Evolutionary conservation across 2,113 vertebrate species (phyloP), one percentile per base, ranked within the genome.

Genomic region (Galbula dea): DNA sequence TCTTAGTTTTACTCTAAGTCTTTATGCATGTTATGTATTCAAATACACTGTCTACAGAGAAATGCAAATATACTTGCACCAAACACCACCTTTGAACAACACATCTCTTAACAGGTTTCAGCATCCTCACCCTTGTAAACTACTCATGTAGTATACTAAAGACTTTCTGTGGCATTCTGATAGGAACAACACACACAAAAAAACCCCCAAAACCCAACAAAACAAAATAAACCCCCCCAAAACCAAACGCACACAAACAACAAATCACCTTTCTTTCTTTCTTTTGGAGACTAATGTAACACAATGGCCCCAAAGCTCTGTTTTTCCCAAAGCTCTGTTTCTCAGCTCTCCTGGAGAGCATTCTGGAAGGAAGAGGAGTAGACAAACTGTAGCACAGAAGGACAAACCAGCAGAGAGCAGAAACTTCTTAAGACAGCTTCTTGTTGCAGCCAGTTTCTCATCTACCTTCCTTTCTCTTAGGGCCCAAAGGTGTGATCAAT

Each of bases 401-500:
- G n/a, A 62, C 20, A 88, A 90, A 62, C 4, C 43, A 85, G 12
- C 45, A 77, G 62, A 65, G 17, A 37, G 45, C 45, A 83, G 12
- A 51, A 78, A 61, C 9, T 61, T 73, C 43, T 55, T 46, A 61
- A 69, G 61, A 30, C 11, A 76, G 36, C 2, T 32, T 51, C 22
- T 41, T n/a, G 22, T 45, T 59, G 71, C 58, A 86, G 65, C 4
- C 48, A 52, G 43, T 65, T 83, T 88, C 58, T 95, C 67, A 94
- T 9, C 39, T 49, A 69, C 2, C 17, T 66, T 29, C 14, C 43
- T 88, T 72, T 88, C 75, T 94, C 86, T 23, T 73, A 99, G 99
- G 99, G 71, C 99, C 99, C 85, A 99, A 99, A 96, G 99, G 99
- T 21, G 99, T 99, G 79, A 99, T 99, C 96, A 98, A 98, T 93